Evolutionary conservation across 2,797 vertebrate species (phyloP).

Genomic region (Podarcis siculus): DNA sequence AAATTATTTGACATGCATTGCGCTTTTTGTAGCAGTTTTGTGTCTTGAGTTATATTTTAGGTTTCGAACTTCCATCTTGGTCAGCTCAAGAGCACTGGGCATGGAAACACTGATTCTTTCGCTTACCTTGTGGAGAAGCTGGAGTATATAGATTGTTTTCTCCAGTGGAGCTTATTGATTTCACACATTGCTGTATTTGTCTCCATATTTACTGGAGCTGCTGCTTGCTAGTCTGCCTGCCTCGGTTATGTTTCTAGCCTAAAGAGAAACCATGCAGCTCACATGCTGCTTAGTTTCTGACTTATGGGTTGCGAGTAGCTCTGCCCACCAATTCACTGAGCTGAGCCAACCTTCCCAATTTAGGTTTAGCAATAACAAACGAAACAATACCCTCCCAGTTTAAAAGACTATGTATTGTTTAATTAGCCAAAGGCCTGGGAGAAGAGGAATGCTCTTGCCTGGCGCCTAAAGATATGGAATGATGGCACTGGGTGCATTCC

Average conservation of each 20-base stretch:
- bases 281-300: constrained; percentile 12
- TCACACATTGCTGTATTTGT: neutral
- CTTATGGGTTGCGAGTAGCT: neutral
- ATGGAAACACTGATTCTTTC: constrained; percentile 22
- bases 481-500: too few species aligned
- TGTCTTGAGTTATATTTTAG: constrained; percentile 4
- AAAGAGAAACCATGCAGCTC: constrained; percentile 1
- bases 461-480: too few species aligned
- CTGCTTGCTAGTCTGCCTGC: constrained; percentile 8
- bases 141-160: constrained; percentile 8
- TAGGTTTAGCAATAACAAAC: too few species aligned
- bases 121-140: neutral
- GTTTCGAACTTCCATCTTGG: constrained; percentile 27
- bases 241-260: neutral
- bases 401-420: too few species aligned
- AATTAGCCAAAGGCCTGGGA: too few species aligned
- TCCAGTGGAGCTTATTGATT: constrained; percentile 46
- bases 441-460: too few species aligned
- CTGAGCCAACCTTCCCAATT: neutral
- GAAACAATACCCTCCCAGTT: too few species aligned
- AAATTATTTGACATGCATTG: neutral
- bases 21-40: constrained; percentile 35
- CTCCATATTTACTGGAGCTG: constrained; percentile 31
- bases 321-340: neutral
- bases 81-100: constrained; percentile 43